A percentile compares a stretch with the other conserved stretches of the same genome.
Conservation (phyloP, 2,888 invertebrate genomes). For the Drosophila peninsularis region DNA sequence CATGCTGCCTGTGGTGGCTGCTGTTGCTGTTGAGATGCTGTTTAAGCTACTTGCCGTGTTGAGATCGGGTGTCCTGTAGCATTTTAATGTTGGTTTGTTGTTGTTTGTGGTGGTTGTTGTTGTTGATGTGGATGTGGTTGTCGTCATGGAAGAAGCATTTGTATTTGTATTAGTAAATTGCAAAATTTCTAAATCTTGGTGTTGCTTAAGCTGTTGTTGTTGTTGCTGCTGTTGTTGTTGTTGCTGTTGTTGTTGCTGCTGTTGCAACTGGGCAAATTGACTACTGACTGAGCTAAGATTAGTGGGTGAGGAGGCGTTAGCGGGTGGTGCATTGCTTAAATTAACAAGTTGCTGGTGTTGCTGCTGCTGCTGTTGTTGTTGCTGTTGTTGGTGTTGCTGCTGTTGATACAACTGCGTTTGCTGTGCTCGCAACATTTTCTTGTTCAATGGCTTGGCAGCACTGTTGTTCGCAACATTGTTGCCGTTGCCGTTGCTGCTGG, state of each 20-base stretch:
- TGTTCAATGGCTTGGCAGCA: slow-evolving; percentile 80
- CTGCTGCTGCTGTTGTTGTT: slow-evolving; percentile 43
- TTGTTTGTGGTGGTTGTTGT: slow-evolving; percentile 41
- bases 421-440: slow-evolving; percentile 84
- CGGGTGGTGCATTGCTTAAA: slow-evolving; percentile 38
- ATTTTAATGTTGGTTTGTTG: slow-evolving; percentile 45
- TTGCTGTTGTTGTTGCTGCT: slow-evolving; percentile 68
- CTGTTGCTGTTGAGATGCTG: slow-evolving; percentile 38
- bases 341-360: slow-evolving; percentile 44
- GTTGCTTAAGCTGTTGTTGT: slow-evolving; percentile 59
- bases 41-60: slow-evolving; percentile 50
- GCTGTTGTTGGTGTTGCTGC: slow-evolving; percentile 57
- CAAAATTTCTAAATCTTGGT: slow-evolving; percentile 82
- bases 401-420: slow-evolving; percentile 81
- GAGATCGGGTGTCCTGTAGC: slow-evolving; percentile 83
- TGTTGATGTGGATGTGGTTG: slow-evolving; percentile 44
- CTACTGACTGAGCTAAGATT: slow-evolving; percentile 55
- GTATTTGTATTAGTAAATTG: slow-evolving; percentile 77
- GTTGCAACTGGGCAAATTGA: slow-evolving; percentile 59
- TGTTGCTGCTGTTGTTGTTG: slow-evolving; percentile 63
- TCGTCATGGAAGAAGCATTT: slow-evolving; percentile 62
- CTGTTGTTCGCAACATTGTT: slow-evolving; percentile 48
- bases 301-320: slow-evolving; percentile 56
- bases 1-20: slow-evolving; percentile 16
- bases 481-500: slow-evolving; percentile 31